Evolutionary conservation across 2,797 vertebrate species (phyloP), one percentile per base, ranked within the genome.

Genomic region (Chelmon rostratus): DNA sequence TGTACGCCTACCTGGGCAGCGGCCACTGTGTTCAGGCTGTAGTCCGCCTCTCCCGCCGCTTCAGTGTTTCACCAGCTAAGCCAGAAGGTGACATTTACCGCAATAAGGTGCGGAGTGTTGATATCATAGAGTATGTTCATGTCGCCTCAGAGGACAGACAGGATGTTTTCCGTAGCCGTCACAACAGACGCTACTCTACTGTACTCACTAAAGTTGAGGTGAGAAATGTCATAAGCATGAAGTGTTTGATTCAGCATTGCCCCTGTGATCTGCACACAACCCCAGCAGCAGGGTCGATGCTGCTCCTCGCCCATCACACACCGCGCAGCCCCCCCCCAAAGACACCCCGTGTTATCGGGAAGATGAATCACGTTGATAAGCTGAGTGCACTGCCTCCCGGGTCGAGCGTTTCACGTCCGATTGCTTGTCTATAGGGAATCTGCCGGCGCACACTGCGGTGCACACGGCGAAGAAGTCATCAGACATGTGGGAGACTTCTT

Each of bases 291-390:
- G 69, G 77, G 76, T 81, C 66, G 33, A 37, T 57, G 47, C 31
- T 56, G 50, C 70, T 38, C 68, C 54, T 49, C 78, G 62, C 64
- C 64, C 81, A 70, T 63, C 74, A 75, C 44, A 52, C 78, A 62
- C 46, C 38, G 76, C 57, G 28, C 76, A 68, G 66, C 31, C 19
- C 72, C 19, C 72, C 69, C 15, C 4, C 15, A 9, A 68, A 70
- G 44, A 87, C 74, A 74, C 78, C 31, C 1, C 35, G 10, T 47
- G 69, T 73, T 88, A 91, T 91, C 89, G 88, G 12, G 31, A 50
- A 83, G 88, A 91, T 90, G 82, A 69, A 92, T 91, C 89, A 49
- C 50, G 31, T 46, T 88, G 90, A 92, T 91, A 88, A 85, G 68
- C 63, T 72, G 79, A 88, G 86, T 58, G 86, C 87, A 67, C 65